A percentile compares a stretch with the other conserved stretches of the same genome.
Conservation (phyloP, 2,113 vertebrate species). For the Hystrix brachyura region DNA sequence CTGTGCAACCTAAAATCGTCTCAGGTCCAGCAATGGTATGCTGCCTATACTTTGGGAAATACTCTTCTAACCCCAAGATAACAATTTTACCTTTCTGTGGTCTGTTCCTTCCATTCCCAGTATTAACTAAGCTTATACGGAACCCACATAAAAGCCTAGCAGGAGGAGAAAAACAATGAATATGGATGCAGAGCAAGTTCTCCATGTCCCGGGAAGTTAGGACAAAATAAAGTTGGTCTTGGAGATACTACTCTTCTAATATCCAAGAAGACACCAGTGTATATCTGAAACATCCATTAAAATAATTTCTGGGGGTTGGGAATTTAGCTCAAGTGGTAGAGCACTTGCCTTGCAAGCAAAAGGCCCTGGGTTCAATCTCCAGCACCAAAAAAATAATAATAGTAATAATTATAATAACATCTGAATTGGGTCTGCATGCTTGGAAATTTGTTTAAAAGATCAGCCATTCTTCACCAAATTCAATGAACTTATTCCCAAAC, state of each 20-base stretch:
- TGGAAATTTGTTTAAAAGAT: neutral
- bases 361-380: no score
- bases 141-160: neutral
- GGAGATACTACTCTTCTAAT: neutral
- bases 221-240: neutral
- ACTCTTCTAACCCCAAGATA: slow-evolving; percentile 56
- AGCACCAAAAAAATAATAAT: no score
- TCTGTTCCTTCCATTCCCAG: neutral
- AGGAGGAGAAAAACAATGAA: slow-evolving; percentile 32
- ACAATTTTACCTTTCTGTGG: neutral
- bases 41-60: slow-evolving; percentile 67
- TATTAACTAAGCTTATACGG: slow-evolving; percentile 4
- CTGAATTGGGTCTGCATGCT: neutral
- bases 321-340: no score
- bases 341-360: no score
- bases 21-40: neutral
- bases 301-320: neutral
- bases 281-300: neutral
- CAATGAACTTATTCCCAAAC: neutral
- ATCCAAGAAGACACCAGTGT: neutral
- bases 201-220: neutral
- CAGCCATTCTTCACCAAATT: slow-evolving; percentile 3
- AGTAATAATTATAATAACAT: neutral
- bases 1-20: neutral
- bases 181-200: neutral